Evolutionary conservation across 1,140 invertebrate species (phyloP), one percentile per base, ranked within the genome.

Genomic region (Brachionus koreanus): DNA sequence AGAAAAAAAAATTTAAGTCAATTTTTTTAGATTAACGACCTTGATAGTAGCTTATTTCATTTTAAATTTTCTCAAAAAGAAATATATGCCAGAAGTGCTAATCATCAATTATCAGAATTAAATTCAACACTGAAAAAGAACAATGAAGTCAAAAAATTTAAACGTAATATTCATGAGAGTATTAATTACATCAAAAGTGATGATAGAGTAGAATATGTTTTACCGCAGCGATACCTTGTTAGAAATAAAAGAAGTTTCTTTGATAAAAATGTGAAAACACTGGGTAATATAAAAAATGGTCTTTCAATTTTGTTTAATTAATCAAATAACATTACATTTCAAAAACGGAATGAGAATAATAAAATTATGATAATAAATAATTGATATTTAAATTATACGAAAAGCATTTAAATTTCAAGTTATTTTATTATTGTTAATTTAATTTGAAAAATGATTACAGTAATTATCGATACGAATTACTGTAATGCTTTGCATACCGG

Each of bases 171-270:
- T 39, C n/a, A 79, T 37, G 35, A 79, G 3, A 79, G 57, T 61
- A 57, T 79, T 29, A 13, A 61, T 4, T 13, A 25, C 1, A 61
- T 79, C 7, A 19, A 13, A 25, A 25, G 42, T 19, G 76, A 79
- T 35, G 76, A 79, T 79, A 37, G 76, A 10, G 76, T 79, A 2
- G 76, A 79, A 29, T 79, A 79, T 39, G 76, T 79, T 5, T 19
- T 52, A 13, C 25, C 76, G 29, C 76, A 79, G 25, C 16, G 16
- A 5, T 61, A 57, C 23, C 23, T 79, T 4, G 29, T 13, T 16
- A 13, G 76, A 39, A 37, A 79, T 6, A 79, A 79, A 61, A 57
- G 76, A 74, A 19, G 23, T 65, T 29, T 65, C 1, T 29, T 10
- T 16, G 33, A 39, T 23, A 49, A 74, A 65, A n/a, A 37, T 12